Evolutionary conservation across 2,797 vertebrate species (phyloP).

Genomic region (Manis crassicaudata): DNA sequence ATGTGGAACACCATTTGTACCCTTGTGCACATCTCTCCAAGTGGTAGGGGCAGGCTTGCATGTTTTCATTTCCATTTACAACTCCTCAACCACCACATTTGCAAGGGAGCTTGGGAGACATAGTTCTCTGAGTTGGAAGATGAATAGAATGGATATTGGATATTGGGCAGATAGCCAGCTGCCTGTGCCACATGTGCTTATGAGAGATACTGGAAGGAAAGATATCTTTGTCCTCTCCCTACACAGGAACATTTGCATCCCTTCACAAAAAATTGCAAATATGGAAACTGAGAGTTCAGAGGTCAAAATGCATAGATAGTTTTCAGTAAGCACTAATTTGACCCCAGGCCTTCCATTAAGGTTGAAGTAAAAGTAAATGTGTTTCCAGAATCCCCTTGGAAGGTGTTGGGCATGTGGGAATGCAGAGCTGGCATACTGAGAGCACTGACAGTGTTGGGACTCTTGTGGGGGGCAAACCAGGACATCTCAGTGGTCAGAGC

Average conservation of each 20-base stretch:
- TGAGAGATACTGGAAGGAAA: not conserved
- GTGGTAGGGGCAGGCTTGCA: not conserved
- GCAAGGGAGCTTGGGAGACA: not conserved
- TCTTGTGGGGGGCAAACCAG: not conserved
- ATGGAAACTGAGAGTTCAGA: not conserved
- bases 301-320: not conserved
- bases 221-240: not conserved
- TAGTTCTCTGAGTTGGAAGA: not conserved
- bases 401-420: not conserved
- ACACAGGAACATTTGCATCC: not conserved
- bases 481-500: not conserved
- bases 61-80: not conserved
- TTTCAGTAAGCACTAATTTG: not conserved
- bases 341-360: not conserved
- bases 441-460: not conserved
- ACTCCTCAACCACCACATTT: not conserved
- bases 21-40: not conserved
- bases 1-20: not conserved
- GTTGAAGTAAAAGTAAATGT: constrained; percentile 44
- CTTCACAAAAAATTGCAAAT: not conserved
- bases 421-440: not conserved
- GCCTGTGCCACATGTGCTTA: not conserved
- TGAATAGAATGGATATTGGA: not conserved
- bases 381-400: not conserved
- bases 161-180: not conserved